These are phyloP conservation scores for Agapetus fuscipes DNA, from an alignment of 2,888 invertebrate genomes.

Conservation along the genomic window DNA sequence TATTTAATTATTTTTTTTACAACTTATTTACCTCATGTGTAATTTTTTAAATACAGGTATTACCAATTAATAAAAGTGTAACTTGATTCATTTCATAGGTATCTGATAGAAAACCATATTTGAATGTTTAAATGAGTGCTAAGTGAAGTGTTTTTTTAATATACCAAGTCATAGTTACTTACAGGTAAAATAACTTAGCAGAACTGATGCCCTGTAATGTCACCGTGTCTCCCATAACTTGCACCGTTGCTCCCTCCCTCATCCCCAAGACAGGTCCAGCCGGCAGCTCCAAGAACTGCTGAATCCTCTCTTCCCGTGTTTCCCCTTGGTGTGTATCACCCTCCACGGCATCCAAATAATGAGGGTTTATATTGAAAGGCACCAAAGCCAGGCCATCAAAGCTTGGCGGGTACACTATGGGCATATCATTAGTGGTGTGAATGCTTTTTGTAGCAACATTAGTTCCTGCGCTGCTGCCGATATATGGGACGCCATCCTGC, in stretches of 20 bases:
- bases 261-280: constrained; percentile 57
- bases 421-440: constrained; percentile 83
- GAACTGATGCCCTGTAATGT: constrained; percentile 51
- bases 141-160: too few species aligned
- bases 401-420: constrained; percentile 65
- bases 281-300: constrained; percentile 55
- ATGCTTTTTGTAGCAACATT: constrained; percentile 75
- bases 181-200: constrained; percentile 57
- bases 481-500: constrained; percentile 56
- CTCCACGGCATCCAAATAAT: constrained; percentile 59
- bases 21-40: not conserved
- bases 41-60: not conserved
- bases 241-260: constrained; percentile 59
- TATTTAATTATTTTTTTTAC: not conserved
- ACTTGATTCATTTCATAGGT: too few species aligned
- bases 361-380: constrained; percentile 80
- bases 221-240: constrained; percentile 48
- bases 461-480: constrained; percentile 74
- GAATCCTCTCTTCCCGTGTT: constrained; percentile 64
- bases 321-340: constrained; percentile 65
- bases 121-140: too few species aligned
- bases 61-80: too few species aligned
- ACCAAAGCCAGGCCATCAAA: constrained; percentile 64
- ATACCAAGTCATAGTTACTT: too few species aligned
- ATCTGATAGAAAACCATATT: too few species aligned